Base-by-base conservation (phyloP, 2,888 invertebrate species). In the Lasiommata megera region DNA sequence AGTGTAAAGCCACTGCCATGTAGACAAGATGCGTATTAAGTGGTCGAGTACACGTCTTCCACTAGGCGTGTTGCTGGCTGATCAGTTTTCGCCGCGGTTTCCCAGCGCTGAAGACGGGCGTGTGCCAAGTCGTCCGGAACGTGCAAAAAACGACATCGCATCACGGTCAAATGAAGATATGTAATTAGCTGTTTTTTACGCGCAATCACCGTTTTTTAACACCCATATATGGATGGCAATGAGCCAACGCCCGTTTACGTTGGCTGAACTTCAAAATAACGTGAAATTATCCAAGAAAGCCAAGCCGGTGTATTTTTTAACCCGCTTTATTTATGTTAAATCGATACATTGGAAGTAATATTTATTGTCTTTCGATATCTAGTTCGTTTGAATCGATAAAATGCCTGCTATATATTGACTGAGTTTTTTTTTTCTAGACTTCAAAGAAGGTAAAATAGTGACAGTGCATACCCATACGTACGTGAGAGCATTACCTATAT, bases 111-210 rank as follows among this genome's bases (percentile, higher is more conserved):
- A 17, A 41, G 28, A 14, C 38, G 28, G 60, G 52, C 64, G 66
- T 58, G 68, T 66, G 67, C 67, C 57, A 71, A 76, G 68, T 62
- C 67, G 77, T 74, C 62, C 79, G 84, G 79, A 80, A 84, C 82
- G 65, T 64, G 77, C 79, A 86, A 88, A 88, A 84, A 82, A 73
- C 61, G 34, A 54, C 73, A 68, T 72, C 41, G 74, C 79, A 84
- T 80, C 87, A 89, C 88, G 89, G 82, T 88, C 85, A 88, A 89
- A 89, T 89, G 89, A 86, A 89, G 87, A 86, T 81, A 69, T 84
- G 86, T 84, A 85, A 88, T 89, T 88, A 84, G 78, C 75, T 72
- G 72, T 73, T 84, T 85, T 86, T 88, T 86, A 37, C 73, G 60
- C 71, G 73, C 72, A 74, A 82, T 81, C 76, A 79, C 70, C 67